These are phyloP conservation scores for Bungarus multicinctus DNA, from an alignment of 2,113 vertebrate species.

Conservation along the genomic window DNA sequence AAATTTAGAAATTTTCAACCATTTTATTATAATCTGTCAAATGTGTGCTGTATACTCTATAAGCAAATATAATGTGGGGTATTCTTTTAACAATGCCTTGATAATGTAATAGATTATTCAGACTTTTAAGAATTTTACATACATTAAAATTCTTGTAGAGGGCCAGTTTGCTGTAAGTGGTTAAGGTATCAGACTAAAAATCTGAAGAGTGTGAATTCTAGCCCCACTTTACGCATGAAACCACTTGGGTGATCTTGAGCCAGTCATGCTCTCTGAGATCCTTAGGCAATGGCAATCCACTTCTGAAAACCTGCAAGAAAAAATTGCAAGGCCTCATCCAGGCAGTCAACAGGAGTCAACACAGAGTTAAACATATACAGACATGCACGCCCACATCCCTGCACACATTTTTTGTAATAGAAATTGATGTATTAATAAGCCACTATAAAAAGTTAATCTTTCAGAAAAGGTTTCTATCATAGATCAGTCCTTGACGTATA, in stretches of 20 bases:
- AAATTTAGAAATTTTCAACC: neutral
- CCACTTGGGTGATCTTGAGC: neutral
- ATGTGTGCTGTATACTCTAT: neutral
- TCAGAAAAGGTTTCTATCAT: neutral
- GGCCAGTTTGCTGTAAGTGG: neutral
- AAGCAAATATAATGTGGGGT: neutral
- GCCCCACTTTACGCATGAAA: neutral
- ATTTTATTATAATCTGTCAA: neutral
- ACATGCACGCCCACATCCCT: neutral
- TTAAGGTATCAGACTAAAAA: neutral
- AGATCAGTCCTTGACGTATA: neutral
- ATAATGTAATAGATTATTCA: neutral
- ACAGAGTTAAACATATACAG: neutral
- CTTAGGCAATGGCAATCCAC: neutral
- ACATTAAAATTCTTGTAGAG: neutral
- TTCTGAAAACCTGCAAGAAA: neutral
- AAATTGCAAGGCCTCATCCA: neutral
- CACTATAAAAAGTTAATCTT: neutral
- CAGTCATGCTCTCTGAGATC: neutral
- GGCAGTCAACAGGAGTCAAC: neutral
- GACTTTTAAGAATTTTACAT: neutral
- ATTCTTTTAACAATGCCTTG: neutral
- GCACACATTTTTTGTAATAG: neutral
- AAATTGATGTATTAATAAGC: neutral
- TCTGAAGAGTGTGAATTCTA: neutral